phyloP scores from a whole-genome alignment of 2,888 invertebrate species.

The Polyommatus icarus region DNA sequence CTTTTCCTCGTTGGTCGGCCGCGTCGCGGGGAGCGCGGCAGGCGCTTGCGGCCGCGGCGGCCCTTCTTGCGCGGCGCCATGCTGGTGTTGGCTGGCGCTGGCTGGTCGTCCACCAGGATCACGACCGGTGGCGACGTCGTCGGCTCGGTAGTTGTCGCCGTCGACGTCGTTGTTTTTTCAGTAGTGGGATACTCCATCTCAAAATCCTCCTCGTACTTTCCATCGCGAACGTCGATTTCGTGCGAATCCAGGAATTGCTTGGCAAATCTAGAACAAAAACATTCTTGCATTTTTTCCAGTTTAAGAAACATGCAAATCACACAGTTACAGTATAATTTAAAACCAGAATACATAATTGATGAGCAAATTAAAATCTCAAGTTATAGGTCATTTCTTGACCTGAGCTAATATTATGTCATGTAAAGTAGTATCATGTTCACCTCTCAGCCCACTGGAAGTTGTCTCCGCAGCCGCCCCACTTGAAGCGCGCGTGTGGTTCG shows the following conservation, averaged over 20 bases:
- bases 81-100: slow-evolving; percentile 62
- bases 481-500: slow-evolving; percentile 87
- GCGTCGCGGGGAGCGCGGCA: slow-evolving; percentile 69
- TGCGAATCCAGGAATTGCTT: slow-evolving; percentile 86
- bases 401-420: too few relatives aligned
- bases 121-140: slow-evolving; percentile 66
- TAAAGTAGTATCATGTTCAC: slow-evolving; percentile 43
- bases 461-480: slow-evolving; percentile 94
- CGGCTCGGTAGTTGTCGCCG: slow-evolving; percentile 54
- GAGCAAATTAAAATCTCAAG: too few relatives aligned
- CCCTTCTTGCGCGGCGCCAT: slow-evolving; percentile 58
- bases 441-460: slow-evolving; percentile 87
- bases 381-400: too few relatives aligned
- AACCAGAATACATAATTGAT: too few relatives aligned
- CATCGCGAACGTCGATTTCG: slow-evolving; percentile 75
- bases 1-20: slow-evolving; percentile 73
- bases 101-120: slow-evolving; percentile 73
- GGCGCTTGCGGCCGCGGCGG: slow-evolving; percentile 59
- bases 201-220: slow-evolving; percentile 61
- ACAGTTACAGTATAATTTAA: too few relatives aligned
- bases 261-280: slow-evolving; percentile 75
- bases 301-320: too few relatives aligned
- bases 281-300: background rate
- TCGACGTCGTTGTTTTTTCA: slow-evolving; percentile 57
- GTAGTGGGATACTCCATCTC: slow-evolving; percentile 64